A percentile compares a stretch with the other conserved stretches of the same genome.
These are phyloP conservation scores for Heteronetta atricapilla DNA, from an alignment of 2,113 vertebrate genomes.

Conservation along the genomic window DNA sequence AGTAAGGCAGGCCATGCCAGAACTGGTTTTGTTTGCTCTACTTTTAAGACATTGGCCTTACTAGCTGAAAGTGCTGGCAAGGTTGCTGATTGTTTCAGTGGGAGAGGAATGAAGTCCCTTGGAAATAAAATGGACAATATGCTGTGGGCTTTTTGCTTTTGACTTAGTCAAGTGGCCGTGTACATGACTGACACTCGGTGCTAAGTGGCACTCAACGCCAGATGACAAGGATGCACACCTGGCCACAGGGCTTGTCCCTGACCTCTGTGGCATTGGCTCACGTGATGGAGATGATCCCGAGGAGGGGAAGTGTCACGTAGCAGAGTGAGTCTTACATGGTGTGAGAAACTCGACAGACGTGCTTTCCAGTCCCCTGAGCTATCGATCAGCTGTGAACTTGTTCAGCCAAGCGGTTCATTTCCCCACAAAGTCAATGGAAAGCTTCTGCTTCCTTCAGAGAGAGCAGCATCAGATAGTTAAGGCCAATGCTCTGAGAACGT, in stretches of 20 bases:
- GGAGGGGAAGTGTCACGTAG: neutral
- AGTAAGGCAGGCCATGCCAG: neutral
- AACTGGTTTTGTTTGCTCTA: neutral
- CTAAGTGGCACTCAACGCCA: neutral
- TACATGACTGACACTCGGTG: neutral
- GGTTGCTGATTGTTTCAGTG: neutral
- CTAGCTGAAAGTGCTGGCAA: neutral
- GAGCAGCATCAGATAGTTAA: neutral
- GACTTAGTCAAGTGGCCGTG: fast-evolving
- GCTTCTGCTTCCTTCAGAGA: neutral
- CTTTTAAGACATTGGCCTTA: neutral
- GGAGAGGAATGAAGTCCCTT: neutral
- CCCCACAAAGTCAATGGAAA: neutral
- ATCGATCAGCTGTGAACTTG: neutral
- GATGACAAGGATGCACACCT: neutral
- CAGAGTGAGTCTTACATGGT: neutral
- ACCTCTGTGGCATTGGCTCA: neutral
- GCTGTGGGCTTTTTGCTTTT: neutral
- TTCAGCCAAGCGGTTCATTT: neutral
- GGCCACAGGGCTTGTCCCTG: neutral
- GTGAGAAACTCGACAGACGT: neutral
- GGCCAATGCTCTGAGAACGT: neutral
- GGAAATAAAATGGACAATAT: neutral
- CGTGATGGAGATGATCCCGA: neutral
- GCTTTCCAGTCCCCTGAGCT: neutral